These are phyloP conservation scores for Tachyglossus aculeatus DNA, from an alignment of 2,797 vertebrate genomes.

Conservation along the genomic window DNA sequence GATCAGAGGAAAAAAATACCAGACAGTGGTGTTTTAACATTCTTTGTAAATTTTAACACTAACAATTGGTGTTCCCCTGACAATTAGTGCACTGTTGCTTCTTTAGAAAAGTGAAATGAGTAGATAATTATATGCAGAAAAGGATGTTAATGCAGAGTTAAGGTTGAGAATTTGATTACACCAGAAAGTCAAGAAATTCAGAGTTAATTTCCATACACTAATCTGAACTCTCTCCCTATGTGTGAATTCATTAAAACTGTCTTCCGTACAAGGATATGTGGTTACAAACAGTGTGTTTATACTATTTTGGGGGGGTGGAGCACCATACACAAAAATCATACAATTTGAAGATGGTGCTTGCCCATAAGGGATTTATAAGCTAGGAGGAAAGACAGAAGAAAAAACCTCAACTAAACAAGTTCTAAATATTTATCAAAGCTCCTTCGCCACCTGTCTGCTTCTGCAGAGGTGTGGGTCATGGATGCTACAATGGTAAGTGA, in stretches of 20 bases:
- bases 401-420: no score
- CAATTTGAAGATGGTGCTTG: no score
- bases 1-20: not conserved
- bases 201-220: slow-evolving; percentile 4
- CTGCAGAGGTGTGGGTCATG: no score
- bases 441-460: no score
- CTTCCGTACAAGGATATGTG: no score
- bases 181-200: slow-evolving; percentile 11
- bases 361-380: no score
- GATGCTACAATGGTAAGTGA: no score
- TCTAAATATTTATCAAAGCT: no score
- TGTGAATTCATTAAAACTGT: not conserved
- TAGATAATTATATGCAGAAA: slow-evolving; percentile 36
- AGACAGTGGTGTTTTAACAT: not conserved
- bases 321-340: no score
- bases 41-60: slow-evolving; percentile 24
- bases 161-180: not conserved
- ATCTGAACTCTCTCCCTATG: not conserved
- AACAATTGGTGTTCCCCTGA: not conserved
- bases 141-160: slow-evolving; percentile 32
- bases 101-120: slow-evolving; percentile 34
- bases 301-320: no score
- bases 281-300: no score
- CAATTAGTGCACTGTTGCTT: slow-evolving; percentile 22
- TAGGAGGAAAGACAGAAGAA: no score